These are phyloP conservation scores for Aythya baeri DNA, from an alignment of 2,113 vertebrate genomes.

Conservation along the genomic window DNA sequence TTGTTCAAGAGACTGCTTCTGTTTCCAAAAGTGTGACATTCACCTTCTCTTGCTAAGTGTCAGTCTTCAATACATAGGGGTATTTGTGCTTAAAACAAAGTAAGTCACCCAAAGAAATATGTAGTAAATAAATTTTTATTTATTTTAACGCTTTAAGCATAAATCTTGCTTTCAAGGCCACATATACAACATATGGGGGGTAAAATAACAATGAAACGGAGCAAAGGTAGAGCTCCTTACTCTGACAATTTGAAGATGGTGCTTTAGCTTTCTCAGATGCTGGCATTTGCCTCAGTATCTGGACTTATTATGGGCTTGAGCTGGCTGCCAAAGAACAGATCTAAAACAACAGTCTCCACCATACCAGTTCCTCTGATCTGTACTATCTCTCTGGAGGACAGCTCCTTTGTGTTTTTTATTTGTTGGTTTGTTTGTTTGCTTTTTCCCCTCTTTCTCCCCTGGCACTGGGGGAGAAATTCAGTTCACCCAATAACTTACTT, in stretches of 20 bases:
- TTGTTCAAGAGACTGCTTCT: not conserved
- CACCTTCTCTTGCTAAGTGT: not conserved
- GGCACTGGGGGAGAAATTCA: not conserved
- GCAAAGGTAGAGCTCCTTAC: not conserved
- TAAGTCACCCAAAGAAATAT: not conserved
- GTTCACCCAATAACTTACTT: not conserved
- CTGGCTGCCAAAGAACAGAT: not conserved
- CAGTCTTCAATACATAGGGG: not conserved
- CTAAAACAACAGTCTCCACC: not conserved
- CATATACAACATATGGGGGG: fast-evolving
- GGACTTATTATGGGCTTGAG: not conserved
- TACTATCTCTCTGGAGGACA: not conserved
- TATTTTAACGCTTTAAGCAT: not conserved
- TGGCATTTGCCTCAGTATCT: not conserved
- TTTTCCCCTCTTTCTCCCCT: fast-evolving
- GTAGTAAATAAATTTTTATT: fast-evolving
- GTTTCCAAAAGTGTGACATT: not conserved
- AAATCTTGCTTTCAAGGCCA: not conserved
- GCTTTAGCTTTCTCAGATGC: not conserved
- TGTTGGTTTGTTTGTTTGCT: too few relatives aligned
- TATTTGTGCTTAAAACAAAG: not conserved
- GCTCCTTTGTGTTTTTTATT: not conserved
- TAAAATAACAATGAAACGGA: not conserved
- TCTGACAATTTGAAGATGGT: not conserved
- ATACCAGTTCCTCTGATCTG: not conserved